These are phyloP conservation scores for Zootermopsis nevadensis DNA, from an alignment of 2,888 invertebrate species.

Conservation along the genomic window DNA sequence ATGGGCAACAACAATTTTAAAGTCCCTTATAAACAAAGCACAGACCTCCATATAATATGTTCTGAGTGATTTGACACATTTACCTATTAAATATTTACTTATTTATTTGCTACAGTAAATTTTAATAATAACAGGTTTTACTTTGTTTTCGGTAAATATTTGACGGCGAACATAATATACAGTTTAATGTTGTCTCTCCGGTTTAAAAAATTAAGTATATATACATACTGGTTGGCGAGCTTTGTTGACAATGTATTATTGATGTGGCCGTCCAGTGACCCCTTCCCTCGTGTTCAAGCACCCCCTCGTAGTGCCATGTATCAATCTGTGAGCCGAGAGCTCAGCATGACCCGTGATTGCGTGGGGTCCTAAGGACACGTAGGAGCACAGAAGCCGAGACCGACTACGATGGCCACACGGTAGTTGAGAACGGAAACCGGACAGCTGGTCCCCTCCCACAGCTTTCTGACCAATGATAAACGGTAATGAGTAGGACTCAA, in stretches of 20 bases:
- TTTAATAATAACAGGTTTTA: slow-evolving; percentile 24
- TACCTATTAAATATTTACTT: slow-evolving; percentile 31
- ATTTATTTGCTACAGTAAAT: slow-evolving; percentile 25
- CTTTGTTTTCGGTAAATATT: slow-evolving; percentile 31
- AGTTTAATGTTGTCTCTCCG: slow-evolving; percentile 21
- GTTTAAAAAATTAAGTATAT: slow-evolving; percentile 39
- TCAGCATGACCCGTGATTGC: slow-evolving; percentile 28
- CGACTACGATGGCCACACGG: neutral
- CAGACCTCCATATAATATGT: slow-evolving; percentile 3
- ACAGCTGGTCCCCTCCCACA: neutral
- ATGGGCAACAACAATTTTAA: neutral
- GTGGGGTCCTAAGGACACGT: slow-evolving; percentile 9
- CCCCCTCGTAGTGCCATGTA: slow-evolving; percentile 38
- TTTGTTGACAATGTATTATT: slow-evolving; percentile 42
- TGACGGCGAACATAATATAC: slow-evolving; percentile 34
- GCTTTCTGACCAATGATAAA: neutral
- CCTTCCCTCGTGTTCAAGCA: slow-evolving; percentile 17
- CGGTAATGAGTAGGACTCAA: too few relatives aligned
- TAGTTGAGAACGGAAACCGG: neutral
- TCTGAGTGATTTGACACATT: slow-evolving; percentile 31
- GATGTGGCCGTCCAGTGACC: slow-evolving; percentile 20
- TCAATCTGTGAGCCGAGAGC: slow-evolving; percentile 33
- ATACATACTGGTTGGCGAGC: slow-evolving; percentile 32
- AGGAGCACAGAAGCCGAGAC: neutral
- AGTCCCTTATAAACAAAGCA: neutral